Conservation (phyloP, 2,888 invertebrate genomes). For the Apotomis turbidana region DNA sequence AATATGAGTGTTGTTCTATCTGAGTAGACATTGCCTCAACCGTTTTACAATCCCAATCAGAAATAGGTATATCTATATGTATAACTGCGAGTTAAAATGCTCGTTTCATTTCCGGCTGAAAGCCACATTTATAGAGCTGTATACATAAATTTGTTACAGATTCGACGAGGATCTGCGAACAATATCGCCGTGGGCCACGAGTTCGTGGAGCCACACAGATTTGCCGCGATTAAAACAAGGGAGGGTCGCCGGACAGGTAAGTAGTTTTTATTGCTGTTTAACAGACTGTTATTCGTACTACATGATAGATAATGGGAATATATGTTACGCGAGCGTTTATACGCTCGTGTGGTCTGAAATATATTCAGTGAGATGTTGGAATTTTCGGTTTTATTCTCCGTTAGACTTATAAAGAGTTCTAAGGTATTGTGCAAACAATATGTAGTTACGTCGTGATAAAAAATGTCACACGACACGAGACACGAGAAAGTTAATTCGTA, state of each 20-base stretch:
- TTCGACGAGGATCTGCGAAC: constrained; percentile 87
- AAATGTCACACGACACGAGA: no score
- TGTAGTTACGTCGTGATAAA: no score
- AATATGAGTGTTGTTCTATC: no score
- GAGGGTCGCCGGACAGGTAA: constrained; percentile 89
- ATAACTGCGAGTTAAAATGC: background rate
- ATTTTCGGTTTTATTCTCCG: no score
- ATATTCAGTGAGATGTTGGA: no score
- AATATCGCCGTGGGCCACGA: constrained; percentile 89
- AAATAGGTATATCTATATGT: background rate
- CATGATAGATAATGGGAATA: background rate
- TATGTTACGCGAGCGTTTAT: no score
- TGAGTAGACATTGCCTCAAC: background rate
- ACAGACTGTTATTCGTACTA: background rate
- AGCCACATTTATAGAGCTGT: background rate
- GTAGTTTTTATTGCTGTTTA: constrained; percentile 25
- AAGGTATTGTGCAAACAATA: no score
- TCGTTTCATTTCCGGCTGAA: background rate
- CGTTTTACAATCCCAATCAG: background rate
- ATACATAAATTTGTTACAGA: constrained; percentile 55
- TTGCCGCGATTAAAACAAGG: constrained; percentile 88
- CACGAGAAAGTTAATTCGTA: no score
- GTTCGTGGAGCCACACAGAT: constrained; percentile 92
- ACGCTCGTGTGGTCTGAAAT: no score
- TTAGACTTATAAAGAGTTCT: no score